phyloP scores from a whole-genome alignment of 2,797 vertebrate genomes.

The Dryobates pubescens region DNA sequence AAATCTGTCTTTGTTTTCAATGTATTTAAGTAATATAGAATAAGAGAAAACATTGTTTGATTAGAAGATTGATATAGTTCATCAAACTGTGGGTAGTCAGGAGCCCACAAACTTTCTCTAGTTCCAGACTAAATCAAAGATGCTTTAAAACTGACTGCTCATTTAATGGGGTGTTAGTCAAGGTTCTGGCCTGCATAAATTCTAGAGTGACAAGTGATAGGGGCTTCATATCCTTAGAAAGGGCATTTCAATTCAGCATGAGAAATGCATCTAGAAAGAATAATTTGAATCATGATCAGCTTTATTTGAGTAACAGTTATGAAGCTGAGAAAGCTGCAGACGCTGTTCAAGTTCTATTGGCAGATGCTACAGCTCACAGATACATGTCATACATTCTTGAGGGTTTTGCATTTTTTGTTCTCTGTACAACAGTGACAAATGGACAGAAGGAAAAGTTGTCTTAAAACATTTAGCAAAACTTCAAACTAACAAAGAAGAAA shows the following conservation, averaged over 20 bases:
- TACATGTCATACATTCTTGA: not conserved
- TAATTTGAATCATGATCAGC: not conserved
- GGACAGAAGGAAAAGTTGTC: not conserved
- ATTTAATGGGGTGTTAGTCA: not conserved
- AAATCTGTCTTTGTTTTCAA: no score
- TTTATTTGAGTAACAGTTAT: not conserved
- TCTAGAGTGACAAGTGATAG: not conserved
- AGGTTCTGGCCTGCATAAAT: not conserved
- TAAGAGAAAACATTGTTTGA: not conserved
- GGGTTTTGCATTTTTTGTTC: not conserved
- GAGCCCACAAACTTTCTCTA: not conserved
- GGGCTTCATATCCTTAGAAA: not conserved
- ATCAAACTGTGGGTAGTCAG: not conserved
- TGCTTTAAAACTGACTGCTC: not conserved
- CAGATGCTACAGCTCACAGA: not conserved
- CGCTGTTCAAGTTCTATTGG: not conserved
- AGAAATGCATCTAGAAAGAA: not conserved
- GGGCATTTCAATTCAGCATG: not conserved
- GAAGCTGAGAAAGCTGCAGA: not conserved
- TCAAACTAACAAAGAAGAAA: not conserved
- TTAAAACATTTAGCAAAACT: not conserved
- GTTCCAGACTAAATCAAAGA: not conserved
- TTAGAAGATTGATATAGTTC: not conserved
- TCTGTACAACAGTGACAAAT: not conserved
- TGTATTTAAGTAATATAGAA: not conserved